A percentile compares a stretch with the other conserved stretches of the same genome.
Evolutionary conservation across 1,140 invertebrate species (phyloP).

Genomic region (Lepeophtheirus salmonis): DNA sequence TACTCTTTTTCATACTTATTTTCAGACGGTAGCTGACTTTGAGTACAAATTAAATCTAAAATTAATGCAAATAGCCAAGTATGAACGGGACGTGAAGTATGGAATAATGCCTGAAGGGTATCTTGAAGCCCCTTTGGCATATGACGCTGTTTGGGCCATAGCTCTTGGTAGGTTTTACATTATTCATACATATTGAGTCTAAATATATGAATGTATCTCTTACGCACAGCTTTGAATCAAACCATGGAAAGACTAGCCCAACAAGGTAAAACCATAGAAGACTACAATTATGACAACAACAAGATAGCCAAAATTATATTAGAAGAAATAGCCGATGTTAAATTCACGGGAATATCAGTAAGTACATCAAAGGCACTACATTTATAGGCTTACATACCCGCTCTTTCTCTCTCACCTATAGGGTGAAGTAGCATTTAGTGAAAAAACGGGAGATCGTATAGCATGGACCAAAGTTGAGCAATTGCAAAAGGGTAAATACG

Average conservation of each 20-base stretch:
- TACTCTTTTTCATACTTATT: constrained; percentile 22
- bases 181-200: too few relatives aligned
- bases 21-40: constrained; percentile 42
- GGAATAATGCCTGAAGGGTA: constrained; percentile 76
- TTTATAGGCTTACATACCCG: constrained; percentile 15
- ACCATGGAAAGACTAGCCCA: constrained; percentile 66
- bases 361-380: constrained; percentile 27
- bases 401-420: constrained; percentile 29
- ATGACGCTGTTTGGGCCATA: constrained; percentile 96
- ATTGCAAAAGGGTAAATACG: constrained; percentile 80
- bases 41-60: constrained; percentile 41
- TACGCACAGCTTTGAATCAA: constrained; percentile 69
- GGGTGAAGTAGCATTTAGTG: constrained; percentile 85
- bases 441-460: constrained; percentile 82
- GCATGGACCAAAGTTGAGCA: constrained; percentile 97
- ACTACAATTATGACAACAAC: constrained; percentile 93
- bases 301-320: constrained; percentile 87
- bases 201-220: constrained; percentile 25
- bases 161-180: constrained; percentile 46
- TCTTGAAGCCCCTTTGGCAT: constrained; percentile 91
- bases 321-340: constrained; percentile 86
- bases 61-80: neutral
- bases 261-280: constrained; percentile 60
- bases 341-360: constrained; percentile 93
- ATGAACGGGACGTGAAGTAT: constrained; percentile 30